A percentile compares a stretch with the other conserved stretches of the same genome.
Evolutionary conservation across 2,797 vertebrate genomes (phyloP).

Genomic region (Astyanax mexicanus): DNA sequence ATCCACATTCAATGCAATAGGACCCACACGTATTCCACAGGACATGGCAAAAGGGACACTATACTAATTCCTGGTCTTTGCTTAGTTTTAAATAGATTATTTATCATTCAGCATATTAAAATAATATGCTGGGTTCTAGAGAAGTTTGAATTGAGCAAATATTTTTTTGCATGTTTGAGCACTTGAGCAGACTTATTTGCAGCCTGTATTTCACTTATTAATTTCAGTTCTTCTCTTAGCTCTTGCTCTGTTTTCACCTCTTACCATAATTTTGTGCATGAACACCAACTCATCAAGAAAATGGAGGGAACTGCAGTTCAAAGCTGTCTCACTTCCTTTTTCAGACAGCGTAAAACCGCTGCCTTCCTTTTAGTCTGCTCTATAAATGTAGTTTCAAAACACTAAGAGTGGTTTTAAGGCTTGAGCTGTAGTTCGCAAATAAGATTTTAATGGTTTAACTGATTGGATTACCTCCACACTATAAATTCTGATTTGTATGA

Average conservation of each 20-base stretch:
- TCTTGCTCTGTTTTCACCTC: no score
- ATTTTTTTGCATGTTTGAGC: neutral
- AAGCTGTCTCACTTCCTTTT: conserved; percentile 46
- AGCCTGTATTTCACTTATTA: neutral
- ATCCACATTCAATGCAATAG: no score
- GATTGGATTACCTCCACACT: neutral
- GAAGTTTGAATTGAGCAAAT: neutral
- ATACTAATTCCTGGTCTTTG: no score
- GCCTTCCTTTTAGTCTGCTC: conserved; percentile 35
- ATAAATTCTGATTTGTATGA: neutral
- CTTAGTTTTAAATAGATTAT: no score
- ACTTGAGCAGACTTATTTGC: neutral
- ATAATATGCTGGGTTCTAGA: neutral
- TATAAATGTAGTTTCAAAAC: conserved; percentile 18
- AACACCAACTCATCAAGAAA: conserved; percentile 7
- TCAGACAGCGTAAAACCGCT: conserved; percentile 26
- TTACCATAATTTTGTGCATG: neutral
- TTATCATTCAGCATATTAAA: no score
- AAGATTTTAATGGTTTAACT: neutral
- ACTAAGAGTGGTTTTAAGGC: neutral
- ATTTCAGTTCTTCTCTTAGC: neutral
- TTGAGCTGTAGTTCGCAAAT: neutral
- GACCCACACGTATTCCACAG: no score
- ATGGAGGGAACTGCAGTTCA: conserved; percentile 2
- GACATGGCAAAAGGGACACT: no score